Conservation (phyloP, 2,797 vertebrate genomes). For the Ciconia nigra region DNA sequence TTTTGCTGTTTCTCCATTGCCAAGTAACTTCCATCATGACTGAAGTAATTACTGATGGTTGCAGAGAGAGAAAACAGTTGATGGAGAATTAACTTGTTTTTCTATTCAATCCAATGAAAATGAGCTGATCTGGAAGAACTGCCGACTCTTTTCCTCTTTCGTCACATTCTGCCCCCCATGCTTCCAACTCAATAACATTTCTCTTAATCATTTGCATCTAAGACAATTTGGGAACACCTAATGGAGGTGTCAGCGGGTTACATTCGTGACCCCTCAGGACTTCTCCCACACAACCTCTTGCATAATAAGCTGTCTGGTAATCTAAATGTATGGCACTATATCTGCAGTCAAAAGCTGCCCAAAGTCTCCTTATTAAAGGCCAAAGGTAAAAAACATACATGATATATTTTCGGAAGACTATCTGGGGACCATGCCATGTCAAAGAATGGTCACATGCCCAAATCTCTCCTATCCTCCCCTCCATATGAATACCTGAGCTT, state of each 20-base stretch:
- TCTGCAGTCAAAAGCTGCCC: neutral
- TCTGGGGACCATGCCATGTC: neutral
- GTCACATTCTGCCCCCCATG: neutral
- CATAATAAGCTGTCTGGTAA: neutral
- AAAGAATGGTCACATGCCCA: neutral
- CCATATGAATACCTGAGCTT: neutral
- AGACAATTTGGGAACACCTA: neutral
- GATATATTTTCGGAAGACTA: neutral
- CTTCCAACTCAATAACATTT: neutral
- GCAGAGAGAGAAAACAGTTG: neutral
- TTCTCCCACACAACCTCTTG: neutral
- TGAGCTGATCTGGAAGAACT: neutral
- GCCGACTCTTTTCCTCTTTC: neutral
- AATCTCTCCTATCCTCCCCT: neutral
- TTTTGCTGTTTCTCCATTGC: neutral
- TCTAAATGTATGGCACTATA: neutral
- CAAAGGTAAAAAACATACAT: neutral
- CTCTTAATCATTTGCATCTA: neutral
- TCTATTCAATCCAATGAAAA: neutral
- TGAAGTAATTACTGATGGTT: neutral
- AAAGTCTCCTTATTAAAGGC: neutral
- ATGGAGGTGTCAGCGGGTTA: neutral
- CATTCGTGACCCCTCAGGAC: neutral
- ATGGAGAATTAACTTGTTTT: neutral
- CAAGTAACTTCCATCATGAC: neutral